A percentile compares a stretch with the other conserved stretches of the same genome.
phyloP scores from a whole-genome alignment of 23 tunicate species.

The Trididemnum nubilum region DNA sequence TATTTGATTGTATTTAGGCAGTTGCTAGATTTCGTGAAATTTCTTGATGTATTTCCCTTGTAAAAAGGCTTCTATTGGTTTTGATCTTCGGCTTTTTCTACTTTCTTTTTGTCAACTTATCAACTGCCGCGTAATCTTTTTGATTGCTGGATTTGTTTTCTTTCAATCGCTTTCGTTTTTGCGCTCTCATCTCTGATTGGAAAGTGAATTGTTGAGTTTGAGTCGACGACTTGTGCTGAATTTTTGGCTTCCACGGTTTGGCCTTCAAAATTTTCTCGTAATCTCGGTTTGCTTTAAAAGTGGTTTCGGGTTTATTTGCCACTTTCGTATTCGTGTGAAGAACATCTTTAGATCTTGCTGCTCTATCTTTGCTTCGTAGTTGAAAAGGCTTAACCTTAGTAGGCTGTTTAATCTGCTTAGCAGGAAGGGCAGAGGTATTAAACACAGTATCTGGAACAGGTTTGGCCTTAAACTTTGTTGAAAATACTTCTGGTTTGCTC shows the following conservation, averaged over 20 bases:
- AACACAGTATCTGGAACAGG: background rate
- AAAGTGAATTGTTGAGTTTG: constrained; percentile 13
- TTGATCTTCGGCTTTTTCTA: no score
- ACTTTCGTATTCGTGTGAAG: background rate
- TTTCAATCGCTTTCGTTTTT: constrained; percentile 20
- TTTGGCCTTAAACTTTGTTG: constrained; percentile 36
- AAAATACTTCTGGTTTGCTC: background rate
- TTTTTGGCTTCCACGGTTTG: constrained; percentile 45
- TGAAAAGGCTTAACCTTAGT: constrained; percentile 60
- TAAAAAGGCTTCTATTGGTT: no score
- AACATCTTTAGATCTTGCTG: background rate
- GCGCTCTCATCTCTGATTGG: constrained; percentile 40
- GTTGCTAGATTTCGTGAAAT: no score
- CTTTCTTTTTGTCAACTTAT: no score
- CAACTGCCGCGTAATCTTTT: no score
- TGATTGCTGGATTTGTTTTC: background rate
- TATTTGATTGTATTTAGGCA: no score
- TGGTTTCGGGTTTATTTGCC: background rate
- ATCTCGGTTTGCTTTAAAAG: constrained; percentile 39
- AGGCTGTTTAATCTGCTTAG: constrained; percentile 25
- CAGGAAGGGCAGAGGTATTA: constrained; percentile 29
- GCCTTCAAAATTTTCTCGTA: constrained; percentile 37
- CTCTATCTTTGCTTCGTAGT: constrained; percentile 34
- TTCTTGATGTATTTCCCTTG: no score
- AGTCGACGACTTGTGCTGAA: constrained; percentile 1